A percentile compares a stretch with the other conserved stretches of the same genome.
Conservation (phyloP, 2,888 invertebrate genomes). For the Cryptophagus acutangulus region DNA sequence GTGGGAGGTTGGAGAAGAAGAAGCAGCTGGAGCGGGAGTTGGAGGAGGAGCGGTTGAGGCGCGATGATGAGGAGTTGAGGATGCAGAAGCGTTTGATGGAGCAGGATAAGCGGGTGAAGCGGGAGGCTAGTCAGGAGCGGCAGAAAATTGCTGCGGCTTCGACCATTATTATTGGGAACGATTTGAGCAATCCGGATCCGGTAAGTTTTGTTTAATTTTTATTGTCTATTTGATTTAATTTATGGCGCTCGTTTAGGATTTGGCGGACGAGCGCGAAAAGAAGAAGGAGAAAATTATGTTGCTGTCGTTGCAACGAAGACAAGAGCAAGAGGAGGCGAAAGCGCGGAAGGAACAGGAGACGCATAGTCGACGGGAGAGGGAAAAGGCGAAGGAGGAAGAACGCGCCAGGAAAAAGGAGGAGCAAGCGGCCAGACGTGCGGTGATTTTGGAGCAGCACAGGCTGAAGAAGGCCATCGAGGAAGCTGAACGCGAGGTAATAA, state of each 20-base stretch:
- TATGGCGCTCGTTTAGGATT: no score
- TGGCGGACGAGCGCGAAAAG: constrained; percentile 85
- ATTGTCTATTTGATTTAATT: constrained; percentile 20
- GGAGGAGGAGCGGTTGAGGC: constrained; percentile 47
- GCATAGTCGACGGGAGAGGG: constrained; percentile 68
- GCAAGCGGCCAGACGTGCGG: constrained; percentile 79
- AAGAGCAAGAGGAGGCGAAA: constrained; percentile 84
- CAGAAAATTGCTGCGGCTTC: constrained; percentile 47
- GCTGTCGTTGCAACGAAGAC: constrained; percentile 81
- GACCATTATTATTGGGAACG: constrained; percentile 61
- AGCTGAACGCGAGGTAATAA: constrained; percentile 73
- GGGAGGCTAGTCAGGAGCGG: constrained; percentile 48
- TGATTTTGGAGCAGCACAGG: constrained; percentile 89
- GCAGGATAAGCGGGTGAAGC: constrained; percentile 43
- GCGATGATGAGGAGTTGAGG: constrained; percentile 46
- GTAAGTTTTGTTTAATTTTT: no score
- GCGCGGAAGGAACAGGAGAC: constrained; percentile 78
- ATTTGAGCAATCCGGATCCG: constrained; percentile 62
- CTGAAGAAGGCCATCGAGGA: constrained; percentile 90
- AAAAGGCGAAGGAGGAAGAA: constrained; percentile 70
- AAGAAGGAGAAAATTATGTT: constrained; percentile 90
- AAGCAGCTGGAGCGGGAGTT: constrained; percentile 50
- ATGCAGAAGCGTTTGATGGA: constrained; percentile 43
- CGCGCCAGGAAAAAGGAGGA: constrained; percentile 72
- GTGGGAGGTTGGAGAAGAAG: constrained; percentile 36